Conservation (phyloP, 2,797 vertebrate genomes). For the Carcharodon carcharias region DNA sequence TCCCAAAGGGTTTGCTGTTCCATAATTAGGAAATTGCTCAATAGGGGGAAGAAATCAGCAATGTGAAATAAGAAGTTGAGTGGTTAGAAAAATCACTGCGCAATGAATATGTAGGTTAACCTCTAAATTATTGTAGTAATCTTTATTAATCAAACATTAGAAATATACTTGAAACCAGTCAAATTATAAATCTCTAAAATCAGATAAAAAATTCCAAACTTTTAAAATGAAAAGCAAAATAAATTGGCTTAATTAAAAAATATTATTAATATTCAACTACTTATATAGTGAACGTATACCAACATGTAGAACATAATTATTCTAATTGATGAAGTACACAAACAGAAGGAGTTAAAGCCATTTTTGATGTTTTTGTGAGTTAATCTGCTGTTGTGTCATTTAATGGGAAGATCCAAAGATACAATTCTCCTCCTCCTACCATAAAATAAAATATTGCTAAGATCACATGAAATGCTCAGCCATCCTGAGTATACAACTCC, state of each 20-base stretch:
- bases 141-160: background rate
- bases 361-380: background rate
- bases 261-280: background rate
- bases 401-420: background rate
- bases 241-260: background rate
- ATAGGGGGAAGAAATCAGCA: background rate
- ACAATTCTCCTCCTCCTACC: background rate
- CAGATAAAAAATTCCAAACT: background rate
- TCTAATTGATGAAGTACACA: background rate
- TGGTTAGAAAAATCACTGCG: background rate
- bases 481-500: background rate
- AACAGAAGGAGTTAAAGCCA: no score
- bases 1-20: background rate
- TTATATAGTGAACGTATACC: background rate
- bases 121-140: background rate
- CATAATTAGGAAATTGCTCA: background rate
- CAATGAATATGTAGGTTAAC: background rate
- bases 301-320: background rate
- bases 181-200: background rate
- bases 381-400: background rate
- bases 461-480: background rate
- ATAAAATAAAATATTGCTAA: background rate
- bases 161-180: background rate
- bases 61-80: background rate
- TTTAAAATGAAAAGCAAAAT: background rate